Evolutionary conservation across 1,140 invertebrate species (phyloP).

Genomic region (Drosophila punjabiensis): DNA sequence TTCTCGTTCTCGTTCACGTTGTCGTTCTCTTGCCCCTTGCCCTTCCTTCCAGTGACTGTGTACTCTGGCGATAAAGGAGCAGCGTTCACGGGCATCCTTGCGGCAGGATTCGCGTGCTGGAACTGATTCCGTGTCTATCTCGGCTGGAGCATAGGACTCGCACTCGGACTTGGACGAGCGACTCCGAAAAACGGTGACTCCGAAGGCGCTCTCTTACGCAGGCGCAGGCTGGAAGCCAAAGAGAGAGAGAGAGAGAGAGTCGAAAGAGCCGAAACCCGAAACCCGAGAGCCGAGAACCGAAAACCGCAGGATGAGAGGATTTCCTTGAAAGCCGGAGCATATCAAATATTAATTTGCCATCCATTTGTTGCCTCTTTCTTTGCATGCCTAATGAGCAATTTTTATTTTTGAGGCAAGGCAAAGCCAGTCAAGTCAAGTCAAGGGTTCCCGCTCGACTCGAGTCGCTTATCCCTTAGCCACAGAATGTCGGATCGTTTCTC

Average conservation of each 20-base stretch:
- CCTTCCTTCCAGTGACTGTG: constrained; percentile 9
- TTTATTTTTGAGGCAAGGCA: constrained; percentile 23
- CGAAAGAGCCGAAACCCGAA: neutral
- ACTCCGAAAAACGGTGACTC: constrained; percentile 43
- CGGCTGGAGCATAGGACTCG: constrained; percentile 8
- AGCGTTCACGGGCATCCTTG: constrained; percentile 70
- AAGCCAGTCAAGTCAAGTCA: constrained; percentile 13
- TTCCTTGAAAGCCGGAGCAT: constrained; percentile 23
- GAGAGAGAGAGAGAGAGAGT: neutral
- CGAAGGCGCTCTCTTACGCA: constrained; percentile 37
- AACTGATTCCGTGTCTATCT: constrained; percentile 66
- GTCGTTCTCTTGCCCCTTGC: constrained; percentile 10
- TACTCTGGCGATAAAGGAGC: constrained; percentile 32
- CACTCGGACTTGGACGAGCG: neutral
- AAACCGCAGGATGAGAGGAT: neutral
- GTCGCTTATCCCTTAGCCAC: constrained; percentile 39
- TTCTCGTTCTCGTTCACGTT: neutral
- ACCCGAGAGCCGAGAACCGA: neutral
- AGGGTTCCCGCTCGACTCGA: constrained; percentile 25
- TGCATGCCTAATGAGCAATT: constrained; percentile 70
- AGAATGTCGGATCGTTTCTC: constrained; percentile 35
- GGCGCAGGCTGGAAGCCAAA: constrained; percentile 5
- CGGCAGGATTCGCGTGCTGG: constrained; percentile 78
- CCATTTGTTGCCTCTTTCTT: constrained; percentile 59
- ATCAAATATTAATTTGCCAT: constrained; percentile 75